These are phyloP conservation scores for Cygnus atratus DNA, from an alignment of 2,113 vertebrate genomes.

Conservation along the genomic window DNA sequence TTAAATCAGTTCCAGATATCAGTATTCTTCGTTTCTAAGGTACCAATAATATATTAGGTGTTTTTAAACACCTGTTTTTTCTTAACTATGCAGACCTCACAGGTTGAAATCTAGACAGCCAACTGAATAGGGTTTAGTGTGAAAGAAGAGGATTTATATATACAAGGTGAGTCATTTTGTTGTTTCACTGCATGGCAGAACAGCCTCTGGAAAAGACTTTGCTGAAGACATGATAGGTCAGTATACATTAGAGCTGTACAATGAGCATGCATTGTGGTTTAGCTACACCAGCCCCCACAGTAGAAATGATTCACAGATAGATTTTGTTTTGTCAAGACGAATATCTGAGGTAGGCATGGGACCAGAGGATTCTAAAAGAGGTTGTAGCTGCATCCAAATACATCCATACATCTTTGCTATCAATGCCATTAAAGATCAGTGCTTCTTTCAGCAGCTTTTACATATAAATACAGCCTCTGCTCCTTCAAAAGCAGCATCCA, in stretches of 20 bases:
- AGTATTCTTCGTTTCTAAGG: not conserved
- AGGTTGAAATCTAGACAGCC: not conserved
- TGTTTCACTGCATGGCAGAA: not conserved
- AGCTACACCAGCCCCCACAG: not conserved
- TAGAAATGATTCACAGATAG: not conserved
- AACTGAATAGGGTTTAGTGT: not conserved
- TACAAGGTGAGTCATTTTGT: not conserved
- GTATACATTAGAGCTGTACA: not conserved
- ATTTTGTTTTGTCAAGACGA: not conserved
- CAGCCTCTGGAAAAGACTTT: not conserved
- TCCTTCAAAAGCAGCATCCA: not conserved
- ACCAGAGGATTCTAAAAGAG: not conserved
- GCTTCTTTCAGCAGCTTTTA: not conserved
- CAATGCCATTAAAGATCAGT: not conserved
- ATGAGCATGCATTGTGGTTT: not conserved
- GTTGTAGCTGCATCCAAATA: not conserved
- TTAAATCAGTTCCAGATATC: not conserved
- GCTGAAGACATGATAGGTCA: not conserved
- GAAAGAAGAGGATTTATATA: not conserved
- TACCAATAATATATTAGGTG: not conserved
- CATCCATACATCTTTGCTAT: not conserved
- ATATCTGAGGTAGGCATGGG: not conserved
- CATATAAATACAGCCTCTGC: not conserved
- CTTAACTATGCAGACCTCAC: not conserved
- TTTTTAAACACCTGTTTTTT: not conserved